phyloP scores from a whole-genome alignment of 1,140 invertebrate species.

The Phymorhynchus buccinoides region DNA sequence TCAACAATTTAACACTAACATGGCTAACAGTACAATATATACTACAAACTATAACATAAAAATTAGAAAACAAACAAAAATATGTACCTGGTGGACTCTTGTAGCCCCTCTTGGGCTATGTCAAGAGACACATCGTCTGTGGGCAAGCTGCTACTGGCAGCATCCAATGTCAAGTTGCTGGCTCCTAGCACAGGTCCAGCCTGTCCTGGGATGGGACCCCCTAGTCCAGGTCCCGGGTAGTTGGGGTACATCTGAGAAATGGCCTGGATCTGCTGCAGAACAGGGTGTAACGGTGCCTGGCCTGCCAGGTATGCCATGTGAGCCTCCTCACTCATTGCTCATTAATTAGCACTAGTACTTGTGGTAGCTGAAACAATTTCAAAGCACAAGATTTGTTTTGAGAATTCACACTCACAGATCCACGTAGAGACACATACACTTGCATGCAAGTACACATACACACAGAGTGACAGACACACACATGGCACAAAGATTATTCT shows the following conservation, averaged over 20 bases:
- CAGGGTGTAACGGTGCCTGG: slow-evolving; percentile 47
- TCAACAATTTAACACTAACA: no score
- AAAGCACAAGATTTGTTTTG: no score
- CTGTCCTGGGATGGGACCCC: not conserved
- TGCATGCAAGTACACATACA: no score
- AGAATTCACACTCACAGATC: no score
- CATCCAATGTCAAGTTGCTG: not conserved
- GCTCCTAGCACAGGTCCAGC: not conserved
- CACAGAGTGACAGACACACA: no score
- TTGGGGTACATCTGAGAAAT: slow-evolving; percentile 42
- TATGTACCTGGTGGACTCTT: slow-evolving; percentile 61
- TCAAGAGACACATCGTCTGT: slow-evolving; percentile 54
- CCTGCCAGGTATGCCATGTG: slow-evolving; percentile 40
- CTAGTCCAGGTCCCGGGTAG: slow-evolving; percentile 23
- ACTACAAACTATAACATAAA: not conserved
- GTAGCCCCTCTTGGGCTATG: slow-evolving; percentile 61
- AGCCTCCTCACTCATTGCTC: not conserved
- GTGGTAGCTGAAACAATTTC: not conserved
- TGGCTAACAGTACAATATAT: not conserved
- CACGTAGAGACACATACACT: no score
- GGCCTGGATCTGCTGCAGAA: slow-evolving; percentile 55
- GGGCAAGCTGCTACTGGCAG: not conserved
- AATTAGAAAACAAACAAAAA: not conserved
- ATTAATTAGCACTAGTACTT: no score
- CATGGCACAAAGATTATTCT: no score